phyloP scores from a whole-genome alignment of 2,888 invertebrate species.

The Ophraella communa region DNA sequence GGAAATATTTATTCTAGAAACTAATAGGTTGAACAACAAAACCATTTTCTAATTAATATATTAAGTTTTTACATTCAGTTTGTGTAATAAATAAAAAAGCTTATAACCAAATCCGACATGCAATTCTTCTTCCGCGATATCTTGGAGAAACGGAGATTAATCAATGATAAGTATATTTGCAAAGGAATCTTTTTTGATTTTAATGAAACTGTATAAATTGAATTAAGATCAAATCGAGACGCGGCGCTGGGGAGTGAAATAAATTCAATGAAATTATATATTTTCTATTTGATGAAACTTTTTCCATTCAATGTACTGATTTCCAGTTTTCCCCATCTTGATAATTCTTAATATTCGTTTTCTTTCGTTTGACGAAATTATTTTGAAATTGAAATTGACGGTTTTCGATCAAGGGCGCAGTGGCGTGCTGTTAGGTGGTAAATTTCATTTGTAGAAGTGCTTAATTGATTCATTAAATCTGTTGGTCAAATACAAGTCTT shows the following conservation, averaged over 20 bases:
- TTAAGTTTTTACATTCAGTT: too few species aligned
- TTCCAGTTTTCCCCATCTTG: conserved; percentile 37
- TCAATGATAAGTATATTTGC: conserved; percentile 42
- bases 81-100: conserved; percentile 10
- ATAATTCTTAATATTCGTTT: conserved; percentile 42
- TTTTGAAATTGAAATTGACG: conserved; percentile 6
- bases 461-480: too few species aligned
- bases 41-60: too few species aligned
- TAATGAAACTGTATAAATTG: conserved; percentile 49
- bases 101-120: conserved; percentile 16
- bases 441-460: too few species aligned
- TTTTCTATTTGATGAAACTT: conserved; percentile 44
- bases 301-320: conserved; percentile 38
- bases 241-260: conserved; percentile 35
- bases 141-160: conserved; percentile 32
- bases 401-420: neutral
- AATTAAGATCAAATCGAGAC: conserved; percentile 51
- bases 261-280: conserved; percentile 52
- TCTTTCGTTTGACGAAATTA: conserved; percentile 29
- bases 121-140: conserved; percentile 26
- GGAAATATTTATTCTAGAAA: neutral
- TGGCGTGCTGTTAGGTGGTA: too few species aligned
- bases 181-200: conserved; percentile 39
- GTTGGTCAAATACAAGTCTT: too few species aligned
- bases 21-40: neutral